These are phyloP conservation scores for Melanitta fusca DNA, from an alignment of 2,797 vertebrate species.

Conservation along the genomic window DNA sequence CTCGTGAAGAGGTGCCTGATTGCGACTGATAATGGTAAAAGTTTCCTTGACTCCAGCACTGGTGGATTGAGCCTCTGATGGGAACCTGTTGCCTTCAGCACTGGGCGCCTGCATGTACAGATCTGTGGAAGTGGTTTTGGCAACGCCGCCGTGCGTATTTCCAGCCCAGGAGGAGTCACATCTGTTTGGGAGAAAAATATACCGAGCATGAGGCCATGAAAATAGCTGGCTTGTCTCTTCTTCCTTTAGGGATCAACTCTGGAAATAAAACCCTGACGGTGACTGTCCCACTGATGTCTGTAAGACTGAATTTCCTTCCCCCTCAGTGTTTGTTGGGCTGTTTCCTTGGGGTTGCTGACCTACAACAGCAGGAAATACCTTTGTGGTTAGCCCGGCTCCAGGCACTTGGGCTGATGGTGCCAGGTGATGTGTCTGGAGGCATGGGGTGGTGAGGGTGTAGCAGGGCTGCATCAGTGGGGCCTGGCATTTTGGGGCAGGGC, in stretches of 20 bases:
- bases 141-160: neutral
- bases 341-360: neutral
- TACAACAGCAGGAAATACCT: neutral
- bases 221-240: neutral
- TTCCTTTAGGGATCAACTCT: neutral
- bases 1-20: neutral
- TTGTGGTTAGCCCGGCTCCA: neutral
- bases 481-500: neutral
- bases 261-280: neutral
- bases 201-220: neutral
- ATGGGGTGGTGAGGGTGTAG: accelerated
- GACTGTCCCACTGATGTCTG: neutral
- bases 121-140: neutral
- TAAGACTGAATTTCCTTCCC: neutral
- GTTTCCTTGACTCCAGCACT: neutral
- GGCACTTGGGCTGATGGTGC: neutral
- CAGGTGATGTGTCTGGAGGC: neutral
- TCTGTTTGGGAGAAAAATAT: neutral
- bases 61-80: neutral
- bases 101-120: neutral
- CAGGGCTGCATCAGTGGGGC: neutral
- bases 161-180: neutral
- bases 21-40: neutral
- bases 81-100: neutral
- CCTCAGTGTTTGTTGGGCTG: accelerated